These are phyloP conservation scores for Synaphobranchus kaupii DNA, from an alignment of 2,797 vertebrate genomes.

Conservation along the genomic window DNA sequence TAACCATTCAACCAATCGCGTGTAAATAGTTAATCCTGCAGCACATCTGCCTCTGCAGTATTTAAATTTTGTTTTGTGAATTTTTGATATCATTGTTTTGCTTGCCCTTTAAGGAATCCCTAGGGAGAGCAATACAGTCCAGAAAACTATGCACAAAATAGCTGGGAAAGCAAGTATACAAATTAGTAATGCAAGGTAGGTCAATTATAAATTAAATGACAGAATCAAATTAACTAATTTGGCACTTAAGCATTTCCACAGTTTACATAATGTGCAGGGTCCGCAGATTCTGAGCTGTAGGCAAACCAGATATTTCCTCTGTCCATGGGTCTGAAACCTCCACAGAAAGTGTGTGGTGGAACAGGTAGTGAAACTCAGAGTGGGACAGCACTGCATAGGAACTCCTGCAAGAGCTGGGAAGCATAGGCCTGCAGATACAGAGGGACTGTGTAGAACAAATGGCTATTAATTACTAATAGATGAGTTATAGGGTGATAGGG, in stretches of 20 bases:
- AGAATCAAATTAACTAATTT: too few relatives aligned
- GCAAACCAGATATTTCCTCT: not conserved
- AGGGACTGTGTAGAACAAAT: not conserved
- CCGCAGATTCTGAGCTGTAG: not conserved
- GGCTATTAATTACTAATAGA: not conserved
- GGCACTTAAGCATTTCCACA: not conserved
- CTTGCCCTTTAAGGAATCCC: not conserved
- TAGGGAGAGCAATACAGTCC: too few relatives aligned
- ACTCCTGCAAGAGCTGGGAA: too few relatives aligned
- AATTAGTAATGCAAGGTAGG: too few relatives aligned
- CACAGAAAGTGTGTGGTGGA: not conserved
- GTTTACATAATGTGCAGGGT: not conserved
- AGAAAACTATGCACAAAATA: too few relatives aligned
- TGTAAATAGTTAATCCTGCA: too few relatives aligned
- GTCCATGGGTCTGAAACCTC: not conserved
- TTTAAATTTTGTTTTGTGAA: not conserved
- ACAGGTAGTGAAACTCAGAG: not conserved
- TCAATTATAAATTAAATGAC: too few relatives aligned
- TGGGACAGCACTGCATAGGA: too few relatives aligned
- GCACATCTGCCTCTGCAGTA: too few relatives aligned
- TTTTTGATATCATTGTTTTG: not conserved
- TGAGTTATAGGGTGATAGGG: not conserved
- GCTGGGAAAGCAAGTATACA: too few relatives aligned
- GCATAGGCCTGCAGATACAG: not conserved
- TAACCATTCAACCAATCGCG: too few relatives aligned